phyloP scores from a whole-genome alignment of 2,113 vertebrate species.

The Podarcis muralis region DNA sequence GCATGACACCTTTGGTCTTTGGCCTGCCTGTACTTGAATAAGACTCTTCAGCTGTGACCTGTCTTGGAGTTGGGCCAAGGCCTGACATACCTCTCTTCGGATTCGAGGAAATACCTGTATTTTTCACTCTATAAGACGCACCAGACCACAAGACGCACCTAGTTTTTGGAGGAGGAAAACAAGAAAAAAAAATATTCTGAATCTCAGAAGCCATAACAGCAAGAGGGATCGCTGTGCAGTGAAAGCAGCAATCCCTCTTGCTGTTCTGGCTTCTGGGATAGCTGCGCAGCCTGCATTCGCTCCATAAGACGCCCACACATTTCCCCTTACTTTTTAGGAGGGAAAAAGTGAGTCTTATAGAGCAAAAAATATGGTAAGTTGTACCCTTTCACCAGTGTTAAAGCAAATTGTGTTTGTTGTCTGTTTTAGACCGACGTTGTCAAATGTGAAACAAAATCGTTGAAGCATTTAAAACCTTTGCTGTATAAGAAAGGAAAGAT shows the following conservation, averaged over 20 bases:
- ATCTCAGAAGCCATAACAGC: too few species aligned
- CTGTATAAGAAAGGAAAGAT: slow-evolving; percentile 10
- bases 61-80: not conserved
- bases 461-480: not conserved
- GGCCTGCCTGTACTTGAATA: not conserved
- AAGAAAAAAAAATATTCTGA: too few species aligned
- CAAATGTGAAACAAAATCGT: not conserved
- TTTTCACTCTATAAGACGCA: too few species aligned
- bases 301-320: too few species aligned
- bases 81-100: not conserved
- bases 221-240: too few species aligned
- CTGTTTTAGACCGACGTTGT: not conserved
- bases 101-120: not conserved
- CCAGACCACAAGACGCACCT: too few species aligned
- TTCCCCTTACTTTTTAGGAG: too few species aligned
- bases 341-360: too few species aligned
- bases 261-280: too few species aligned
- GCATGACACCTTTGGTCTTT: not conserved
- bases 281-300: too few species aligned
- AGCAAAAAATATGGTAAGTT: not conserved
- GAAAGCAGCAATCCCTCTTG: too few species aligned
- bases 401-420: not conserved
- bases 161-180: too few species aligned
- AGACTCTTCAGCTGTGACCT: not conserved
- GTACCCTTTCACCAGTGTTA: not conserved